Conservation (phyloP, 2,888 invertebrate genomes). For the Desoria tigrina region DNA sequence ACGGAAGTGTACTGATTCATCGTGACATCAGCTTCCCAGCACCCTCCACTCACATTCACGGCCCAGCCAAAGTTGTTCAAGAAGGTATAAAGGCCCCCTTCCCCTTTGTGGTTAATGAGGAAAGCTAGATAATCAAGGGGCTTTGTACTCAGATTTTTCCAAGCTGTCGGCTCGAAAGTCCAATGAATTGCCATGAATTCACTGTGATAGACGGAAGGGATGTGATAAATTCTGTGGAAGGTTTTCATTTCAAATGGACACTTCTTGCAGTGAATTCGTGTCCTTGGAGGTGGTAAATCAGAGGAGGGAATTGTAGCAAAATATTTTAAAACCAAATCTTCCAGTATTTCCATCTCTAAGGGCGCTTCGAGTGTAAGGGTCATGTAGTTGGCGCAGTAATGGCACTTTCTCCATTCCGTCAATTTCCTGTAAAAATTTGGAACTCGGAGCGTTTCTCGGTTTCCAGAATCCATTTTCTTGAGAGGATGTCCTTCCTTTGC, state of each 20-base stretch:
- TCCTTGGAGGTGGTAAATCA: background rate
- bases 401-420: constrained; percentile 22
- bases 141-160: constrained; percentile 36
- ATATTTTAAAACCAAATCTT: constrained; percentile 18
- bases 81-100: constrained; percentile 24
- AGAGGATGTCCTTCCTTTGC: constrained; percentile 35
- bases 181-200: constrained; percentile 34
- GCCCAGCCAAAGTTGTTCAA: constrained; percentile 23
- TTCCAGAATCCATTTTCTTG: constrained; percentile 35
- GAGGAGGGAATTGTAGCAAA: constrained; percentile 26
- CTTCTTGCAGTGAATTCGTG: constrained; percentile 5
- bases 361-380: constrained; percentile 41
- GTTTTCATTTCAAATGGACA: constrained; percentile 33
- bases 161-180: constrained; percentile 29
- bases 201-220: constrained; percentile 31
- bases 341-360: constrained; percentile 20
- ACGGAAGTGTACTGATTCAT: constrained; percentile 28
- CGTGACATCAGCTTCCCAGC: constrained; percentile 30
- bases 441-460: constrained; percentile 25
- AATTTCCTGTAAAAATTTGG: constrained; percentile 28
- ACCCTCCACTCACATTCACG: constrained; percentile 26
- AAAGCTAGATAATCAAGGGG: constrained; percentile 35
- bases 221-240: constrained; percentile 33
- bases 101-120: constrained; percentile 23
- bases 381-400: constrained; percentile 37